A percentile compares a stretch with the other conserved stretches of the same genome.
Conservation (phyloP, 2,888 invertebrate genomes). For the Heterodera filipjevi region DNA sequence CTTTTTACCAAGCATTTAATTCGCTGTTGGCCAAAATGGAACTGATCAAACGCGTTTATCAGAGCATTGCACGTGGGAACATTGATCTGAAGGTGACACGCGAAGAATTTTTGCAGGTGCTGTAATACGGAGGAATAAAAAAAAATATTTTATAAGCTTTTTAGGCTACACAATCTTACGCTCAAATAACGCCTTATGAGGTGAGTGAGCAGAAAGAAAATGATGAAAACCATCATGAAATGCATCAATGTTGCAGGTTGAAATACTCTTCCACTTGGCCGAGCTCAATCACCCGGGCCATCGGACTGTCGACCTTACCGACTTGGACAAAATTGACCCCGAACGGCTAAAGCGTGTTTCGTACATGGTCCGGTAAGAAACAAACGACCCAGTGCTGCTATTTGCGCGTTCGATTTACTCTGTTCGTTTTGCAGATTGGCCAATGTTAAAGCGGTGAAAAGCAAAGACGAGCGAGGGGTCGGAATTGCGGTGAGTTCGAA, state of each 20-base stretch:
- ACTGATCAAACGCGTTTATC: constrained; percentile 78
- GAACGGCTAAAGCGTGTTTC: constrained; percentile 63
- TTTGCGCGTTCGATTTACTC: background rate
- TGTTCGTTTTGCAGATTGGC: constrained; percentile 43
- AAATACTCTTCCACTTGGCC: constrained; percentile 88
- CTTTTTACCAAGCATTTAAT: constrained; percentile 97
- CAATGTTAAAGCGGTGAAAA: constrained; percentile 70
- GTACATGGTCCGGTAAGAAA: constrained; percentile 53
- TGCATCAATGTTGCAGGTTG: constrained; percentile 76
- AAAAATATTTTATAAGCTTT: constrained; percentile 64
- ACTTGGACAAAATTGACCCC: constrained; percentile 64
- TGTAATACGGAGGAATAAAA: background rate
- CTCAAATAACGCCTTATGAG: constrained; percentile 73
- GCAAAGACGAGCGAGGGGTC: constrained; percentile 84
- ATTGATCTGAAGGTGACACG: constrained; percentile 84
- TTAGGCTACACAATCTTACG: constrained; percentile 81
- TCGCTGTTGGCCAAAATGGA: constrained; percentile 97
- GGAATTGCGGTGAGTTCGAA: constrained; percentile 70
- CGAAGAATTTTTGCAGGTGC: constrained; percentile 91
- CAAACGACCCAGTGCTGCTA: background rate
- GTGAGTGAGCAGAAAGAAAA: constrained; percentile 32
- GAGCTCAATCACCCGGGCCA: constrained; percentile 83
- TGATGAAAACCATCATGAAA: background rate
- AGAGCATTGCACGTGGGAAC: constrained; percentile 68
- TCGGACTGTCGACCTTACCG: constrained; percentile 59